Evolutionary conservation across 2,888 invertebrate species (phyloP), one percentile per base, ranked within the genome.

Genomic region (Leistus spinibarbis): DNA sequence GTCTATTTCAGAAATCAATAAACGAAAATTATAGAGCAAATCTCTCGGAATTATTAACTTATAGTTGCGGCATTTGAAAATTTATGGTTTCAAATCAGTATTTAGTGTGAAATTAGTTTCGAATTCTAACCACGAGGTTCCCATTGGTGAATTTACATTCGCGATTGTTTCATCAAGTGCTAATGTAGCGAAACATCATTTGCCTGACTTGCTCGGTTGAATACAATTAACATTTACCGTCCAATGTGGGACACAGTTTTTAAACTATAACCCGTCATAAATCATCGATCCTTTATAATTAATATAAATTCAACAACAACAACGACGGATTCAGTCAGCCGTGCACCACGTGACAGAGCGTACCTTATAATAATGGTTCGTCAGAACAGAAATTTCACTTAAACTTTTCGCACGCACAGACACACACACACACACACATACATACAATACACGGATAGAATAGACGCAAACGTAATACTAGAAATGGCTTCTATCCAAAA

Each of bases 181-280:
- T 17, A 17, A 57, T 17, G 17, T 17, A 19, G 57, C 57, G 57
- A 57, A 57, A 57, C 57, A 20, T 57, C 17, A 57, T 20, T 57
- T 19, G 40, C 40, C 13, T 40, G 40, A 13, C 40, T 40, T 20
- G 57, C 20, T 57, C 57, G 17, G 20, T 57, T 57, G 57, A 57
- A 57, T 57, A 57, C 57, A 57, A 20, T 57, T 57, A 57, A 57
- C 57, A 57, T 57, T 57, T 57, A 57, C 57, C 57, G 57, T 57
- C 57, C 40, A 57, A 57, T 57, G 57, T 57, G 57, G 57, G 57
- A 20, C 57, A 57, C 17, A 57, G 20, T 57, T 57, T 57, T 57
- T 57, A 57, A 17, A 20, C 40, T 19, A 20, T 17, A 57, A 20
- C 57, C 57, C 57, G 17, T 57, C 57, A 57, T 57, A 57, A 57